A percentile compares a stretch with the other conserved stretches of the same genome.
Evolutionary conservation across 2,113 vertebrate genomes (phyloP).

Genomic region (Gavia stellata): DNA sequence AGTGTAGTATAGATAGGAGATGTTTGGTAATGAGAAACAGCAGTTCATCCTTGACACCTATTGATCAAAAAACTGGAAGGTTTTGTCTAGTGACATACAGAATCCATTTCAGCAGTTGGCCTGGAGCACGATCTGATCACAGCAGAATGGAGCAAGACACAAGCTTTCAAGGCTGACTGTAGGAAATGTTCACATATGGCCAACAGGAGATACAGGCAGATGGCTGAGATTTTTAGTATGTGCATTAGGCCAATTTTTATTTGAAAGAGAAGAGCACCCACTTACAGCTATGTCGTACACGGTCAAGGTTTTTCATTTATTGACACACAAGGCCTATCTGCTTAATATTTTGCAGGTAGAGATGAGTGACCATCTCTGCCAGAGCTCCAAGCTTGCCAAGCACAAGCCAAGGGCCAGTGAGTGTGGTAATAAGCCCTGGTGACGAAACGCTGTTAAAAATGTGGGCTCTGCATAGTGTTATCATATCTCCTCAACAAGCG

Average conservation of each 20-base stretch:
- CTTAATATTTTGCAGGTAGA: neutral
- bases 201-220: slow-evolving; percentile 2
- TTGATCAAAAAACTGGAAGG: neutral
- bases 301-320: neutral
- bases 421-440: neutral
- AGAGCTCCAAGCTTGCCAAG: neutral
- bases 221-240: neutral
- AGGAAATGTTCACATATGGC: slow-evolving; percentile 50
- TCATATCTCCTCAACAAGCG: neutral
- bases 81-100: neutral
- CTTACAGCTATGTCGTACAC: neutral
- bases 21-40: neutral
- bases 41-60: neutral
- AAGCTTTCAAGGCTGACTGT: neutral
- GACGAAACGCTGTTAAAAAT: neutral
- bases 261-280: neutral
- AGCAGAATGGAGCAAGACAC: neutral
- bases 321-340: neutral
- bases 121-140: neutral
- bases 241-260: neutral
- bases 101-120: neutral
- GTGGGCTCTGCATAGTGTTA: neutral
- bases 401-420: neutral
- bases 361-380: neutral
- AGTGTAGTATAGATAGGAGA: neutral